Percentiles rank a stretch among this genome's conserved stretches.
Conservation (phyloP, 2,797 vertebrate genomes). For the Anabacerthia variegaticeps region DNA sequence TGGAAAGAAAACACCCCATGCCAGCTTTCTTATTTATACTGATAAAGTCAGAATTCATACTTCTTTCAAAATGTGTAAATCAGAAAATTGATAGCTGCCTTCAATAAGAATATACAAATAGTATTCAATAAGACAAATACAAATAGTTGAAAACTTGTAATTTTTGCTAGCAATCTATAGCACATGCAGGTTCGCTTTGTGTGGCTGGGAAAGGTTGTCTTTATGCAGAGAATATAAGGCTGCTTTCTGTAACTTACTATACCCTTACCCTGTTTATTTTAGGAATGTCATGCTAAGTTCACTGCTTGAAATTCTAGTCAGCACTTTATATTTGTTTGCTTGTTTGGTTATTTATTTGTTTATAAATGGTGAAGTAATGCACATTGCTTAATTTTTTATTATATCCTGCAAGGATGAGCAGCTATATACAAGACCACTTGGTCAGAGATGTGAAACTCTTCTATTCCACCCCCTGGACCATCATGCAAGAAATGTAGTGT, state of each 20-base stretch:
- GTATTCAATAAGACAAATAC: background rate
- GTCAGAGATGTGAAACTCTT: slow-evolving; percentile 83
- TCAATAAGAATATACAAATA: background rate
- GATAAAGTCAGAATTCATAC: background rate
- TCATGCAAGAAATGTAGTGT: slow-evolving; percentile 75
- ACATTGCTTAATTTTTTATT: slow-evolving; percentile 67
- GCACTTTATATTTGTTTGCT: background rate
- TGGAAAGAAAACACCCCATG: background rate
- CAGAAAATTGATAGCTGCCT: background rate
- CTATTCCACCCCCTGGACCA: slow-evolving; percentile 80
- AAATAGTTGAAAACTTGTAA: background rate
- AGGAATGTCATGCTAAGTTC: background rate
- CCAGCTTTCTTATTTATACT: background rate
- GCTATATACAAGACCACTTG: slow-evolving; percentile 78
- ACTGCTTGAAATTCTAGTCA: background rate
- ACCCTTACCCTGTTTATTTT: background rate
- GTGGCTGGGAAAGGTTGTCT: background rate
- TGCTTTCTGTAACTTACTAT: background rate
- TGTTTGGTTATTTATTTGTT: background rate
- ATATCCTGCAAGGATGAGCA: slow-evolving; percentile 75
- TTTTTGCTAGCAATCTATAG: background rate
- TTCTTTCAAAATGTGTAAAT: background rate
- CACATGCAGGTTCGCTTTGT: background rate
- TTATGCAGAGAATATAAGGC: background rate
- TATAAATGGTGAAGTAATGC: background rate